Base-by-base conservation (phyloP, 2,888 invertebrate species). In the Dynastes maya region DNA sequence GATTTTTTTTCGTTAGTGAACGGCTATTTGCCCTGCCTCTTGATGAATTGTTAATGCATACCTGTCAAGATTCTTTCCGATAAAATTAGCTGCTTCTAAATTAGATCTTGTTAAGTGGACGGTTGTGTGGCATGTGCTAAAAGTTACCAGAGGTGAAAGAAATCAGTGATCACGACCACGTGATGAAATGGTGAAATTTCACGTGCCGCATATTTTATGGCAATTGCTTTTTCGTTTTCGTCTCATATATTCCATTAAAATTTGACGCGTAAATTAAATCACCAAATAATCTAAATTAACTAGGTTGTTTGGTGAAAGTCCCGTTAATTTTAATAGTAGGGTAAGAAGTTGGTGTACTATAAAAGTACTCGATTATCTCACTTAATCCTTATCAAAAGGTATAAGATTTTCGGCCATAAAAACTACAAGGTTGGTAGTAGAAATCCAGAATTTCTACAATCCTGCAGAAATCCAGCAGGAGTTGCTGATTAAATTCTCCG, bases 1-100 rank as follows among this genome's bases (percentile, higher is more conserved):
- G 65, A 8, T 22, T 49, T n/a, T 45, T 40, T 68, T 68, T 45
- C 11, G 8, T 45, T 45, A 45, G 27, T 29, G 8, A 29, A 51
- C 51, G 68, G 68, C 53, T 51, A 51, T 27, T 51, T 29, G 68
- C 29, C 29, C 49, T 11, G 11, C 27, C 51, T 51, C 29, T 51
- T 68, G 68, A 68, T 27, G 27, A 68, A 27, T 51, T 51, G 68
- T 68, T 68, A 51, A 51, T 51, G 29, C 9, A 51, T 29, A 49
- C 49, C 67, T 68, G 65, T 40, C 65, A 65, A 40, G 40, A 65
- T 13, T 65, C 51, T 68, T n/a, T 67, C n/a, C 45, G 45, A 22
- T 51, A 29, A 29, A 13, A 49, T 68, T 49, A 27, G 49, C 51
- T 27, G 49, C 29, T 51, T 51, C 27, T 51, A 68, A 68, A 68